Conservation (phyloP, 64 coral and sea anemone genomes). For the Orbicella faveolata region DNA sequence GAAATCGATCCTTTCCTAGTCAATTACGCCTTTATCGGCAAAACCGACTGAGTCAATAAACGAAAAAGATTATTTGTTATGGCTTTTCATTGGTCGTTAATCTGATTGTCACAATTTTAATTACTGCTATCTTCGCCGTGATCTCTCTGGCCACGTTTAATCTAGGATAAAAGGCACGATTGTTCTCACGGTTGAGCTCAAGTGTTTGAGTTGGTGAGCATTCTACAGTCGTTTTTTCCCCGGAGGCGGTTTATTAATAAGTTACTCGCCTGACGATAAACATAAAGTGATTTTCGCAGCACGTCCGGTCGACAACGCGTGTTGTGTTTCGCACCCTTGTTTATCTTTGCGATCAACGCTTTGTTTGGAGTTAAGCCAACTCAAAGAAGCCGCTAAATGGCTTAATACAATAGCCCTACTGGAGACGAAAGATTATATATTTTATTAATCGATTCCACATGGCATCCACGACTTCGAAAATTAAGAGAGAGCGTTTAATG, state of each 20-base stretch:
- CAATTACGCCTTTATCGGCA: constrained; percentile 38
- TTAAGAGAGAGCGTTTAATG: not conserved
- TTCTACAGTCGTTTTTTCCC: not conserved
- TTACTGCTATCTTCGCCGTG: constrained; percentile 69
- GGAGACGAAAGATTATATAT: constrained; percentile 36
- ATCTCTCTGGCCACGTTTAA: constrained; percentile 67
- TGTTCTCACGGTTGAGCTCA: constrained; percentile 60
- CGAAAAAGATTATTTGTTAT: constrained; percentile 61
- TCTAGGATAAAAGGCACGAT: constrained; percentile 70
- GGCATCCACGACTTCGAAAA: not conserved
- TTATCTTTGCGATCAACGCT: constrained; percentile 60
- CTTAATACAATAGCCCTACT: constrained; percentile 26
- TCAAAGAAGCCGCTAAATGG: constrained; percentile 86
- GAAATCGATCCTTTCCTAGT: constrained; percentile 36
- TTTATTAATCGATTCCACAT: constrained; percentile 54
- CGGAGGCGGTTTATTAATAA: constrained; percentile 36
- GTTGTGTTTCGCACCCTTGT: constrained; percentile 55
- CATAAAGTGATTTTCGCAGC: constrained; percentile 52
- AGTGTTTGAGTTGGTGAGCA: constrained; percentile 26
- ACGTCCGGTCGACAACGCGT: constrained; percentile 3
- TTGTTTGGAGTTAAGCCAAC: constrained; percentile 49
- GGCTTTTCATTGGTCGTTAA: constrained; percentile 73
- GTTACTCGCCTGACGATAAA: constrained; percentile 47
- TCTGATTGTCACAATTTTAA: constrained; percentile 82
- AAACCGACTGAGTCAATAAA: constrained; percentile 74